phyloP scores from a whole-genome alignment of 2,888 invertebrate genomes.

The Agrotis ipsilon region DNA sequence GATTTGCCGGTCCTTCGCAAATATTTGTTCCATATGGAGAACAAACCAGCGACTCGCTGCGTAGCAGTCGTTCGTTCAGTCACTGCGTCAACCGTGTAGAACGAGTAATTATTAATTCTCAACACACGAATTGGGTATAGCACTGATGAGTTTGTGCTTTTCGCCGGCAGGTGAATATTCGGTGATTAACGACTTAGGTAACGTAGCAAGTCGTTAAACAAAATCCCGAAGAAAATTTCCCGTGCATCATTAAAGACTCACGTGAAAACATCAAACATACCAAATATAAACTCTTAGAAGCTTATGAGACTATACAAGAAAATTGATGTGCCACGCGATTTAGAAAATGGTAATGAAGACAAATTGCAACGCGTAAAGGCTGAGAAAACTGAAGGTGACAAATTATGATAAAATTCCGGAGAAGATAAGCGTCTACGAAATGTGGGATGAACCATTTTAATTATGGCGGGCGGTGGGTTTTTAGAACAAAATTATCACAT shows the following conservation, averaged over 20 bases:
- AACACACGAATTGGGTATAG: not conserved
- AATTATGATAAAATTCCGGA: slow-evolving; percentile 45
- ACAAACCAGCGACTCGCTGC: too few relatives aligned
- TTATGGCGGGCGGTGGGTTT: not conserved
- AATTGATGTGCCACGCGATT: slow-evolving; percentile 59
- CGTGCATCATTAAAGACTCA: slow-evolving; percentile 13
- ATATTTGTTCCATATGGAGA: too few relatives aligned
- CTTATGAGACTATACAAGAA: slow-evolving; percentile 45
- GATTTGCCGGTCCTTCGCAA: too few relatives aligned
- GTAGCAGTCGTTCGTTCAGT: too few relatives aligned
- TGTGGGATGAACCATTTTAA: slow-evolving; percentile 27
- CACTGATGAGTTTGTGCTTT: not conserved
- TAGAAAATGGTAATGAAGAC: slow-evolving; percentile 59
- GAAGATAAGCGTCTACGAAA: slow-evolving; percentile 24
- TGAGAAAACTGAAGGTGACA: slow-evolving; percentile 50
- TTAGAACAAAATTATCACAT: not conserved
- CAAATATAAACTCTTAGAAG: slow-evolving; percentile 24
- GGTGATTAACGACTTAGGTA: not conserved
- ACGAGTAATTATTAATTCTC: too few relatives aligned
- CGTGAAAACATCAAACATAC: slow-evolving; percentile 13
- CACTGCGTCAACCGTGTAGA: too few relatives aligned
- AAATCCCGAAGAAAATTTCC: not conserved
- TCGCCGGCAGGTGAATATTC: not conserved
- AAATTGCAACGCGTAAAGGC: slow-evolving; percentile 44
- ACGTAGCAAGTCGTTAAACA: not conserved